A percentile compares a stretch with the other conserved stretches of the same genome.
Evolutionary conservation across 2,888 invertebrate genomes (phyloP).

Genomic region (Brenthis daphne): DNA sequence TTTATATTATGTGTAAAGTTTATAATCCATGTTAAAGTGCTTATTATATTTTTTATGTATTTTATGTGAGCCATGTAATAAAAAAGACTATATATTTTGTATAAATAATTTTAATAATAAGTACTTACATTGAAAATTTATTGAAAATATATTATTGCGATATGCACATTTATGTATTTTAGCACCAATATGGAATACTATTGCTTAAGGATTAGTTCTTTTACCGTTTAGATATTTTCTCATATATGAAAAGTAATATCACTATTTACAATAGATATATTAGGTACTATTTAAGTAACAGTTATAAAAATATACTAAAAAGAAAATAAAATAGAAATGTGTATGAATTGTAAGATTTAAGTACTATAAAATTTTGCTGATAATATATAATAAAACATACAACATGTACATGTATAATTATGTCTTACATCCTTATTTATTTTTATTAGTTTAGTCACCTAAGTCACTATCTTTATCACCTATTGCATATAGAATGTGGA

Average conservation of each 20-base stretch:
- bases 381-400: slow-evolving; percentile 9
- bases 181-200: slow-evolving; percentile 54
- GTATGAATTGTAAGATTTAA: slow-evolving; percentile 21
- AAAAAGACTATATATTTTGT: neutral
- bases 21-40: no score
- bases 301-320: slow-evolving; percentile 7
- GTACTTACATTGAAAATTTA: slow-evolving; percentile 11
- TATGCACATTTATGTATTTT: slow-evolving; percentile 40
- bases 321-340: slow-evolving; percentile 12
- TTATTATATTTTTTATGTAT: neutral
- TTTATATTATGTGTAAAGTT: no score
- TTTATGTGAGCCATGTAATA: neutral
- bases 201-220: slow-evolving; percentile 25
- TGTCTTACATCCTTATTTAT: neutral
- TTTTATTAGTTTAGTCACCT: slow-evolving; percentile 80
- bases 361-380: slow-evolving; percentile 25
- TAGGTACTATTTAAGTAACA: slow-evolving; percentile 12
- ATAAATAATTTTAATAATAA: slow-evolving; percentile 22
- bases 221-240: no score
- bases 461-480: slow-evolving; percentile 89
- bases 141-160: slow-evolving; percentile 34
- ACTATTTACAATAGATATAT: no score
- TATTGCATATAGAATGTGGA: slow-evolving; percentile 87
- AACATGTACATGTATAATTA: slow-evolving; percentile 20
- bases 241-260: no score